These are phyloP conservation scores for Volucella zonaria DNA, from an alignment of 2,888 invertebrate genomes.

Conservation along the genomic window DNA sequence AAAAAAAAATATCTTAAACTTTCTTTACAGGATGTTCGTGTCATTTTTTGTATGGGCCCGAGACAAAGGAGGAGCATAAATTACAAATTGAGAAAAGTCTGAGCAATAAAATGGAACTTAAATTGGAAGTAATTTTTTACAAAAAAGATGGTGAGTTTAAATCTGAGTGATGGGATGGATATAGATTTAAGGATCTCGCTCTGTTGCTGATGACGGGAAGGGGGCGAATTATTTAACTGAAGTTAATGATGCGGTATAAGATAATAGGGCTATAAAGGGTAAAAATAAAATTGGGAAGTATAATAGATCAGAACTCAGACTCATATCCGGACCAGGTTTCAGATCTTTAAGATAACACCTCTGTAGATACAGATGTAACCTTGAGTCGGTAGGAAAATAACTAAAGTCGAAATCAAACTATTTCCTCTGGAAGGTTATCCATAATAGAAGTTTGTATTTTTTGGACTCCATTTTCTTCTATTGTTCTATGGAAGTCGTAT, in stretches of 20 bases:
- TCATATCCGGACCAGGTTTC: neutral
- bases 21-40: conserved; percentile 89
- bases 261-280: neutral
- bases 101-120: conserved; percentile 94
- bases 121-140: conserved; percentile 96
- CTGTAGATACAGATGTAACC: too few species aligned
- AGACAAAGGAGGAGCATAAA: conserved; percentile 94
- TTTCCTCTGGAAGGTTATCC: too few species aligned
- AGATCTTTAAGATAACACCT: conserved; percentile 20
- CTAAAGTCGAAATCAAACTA: too few species aligned
- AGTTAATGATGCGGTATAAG: conserved; percentile 28
- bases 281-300: neutral
- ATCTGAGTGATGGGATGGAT: neutral
- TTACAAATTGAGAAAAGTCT: conserved; percentile 94
- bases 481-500: too few species aligned
- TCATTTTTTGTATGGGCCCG: conserved; percentile 95
- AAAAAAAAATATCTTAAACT: neutral
- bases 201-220: neutral
- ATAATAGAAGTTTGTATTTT: too few species aligned
- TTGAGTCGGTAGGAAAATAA: too few species aligned
- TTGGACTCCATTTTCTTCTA: too few species aligned
- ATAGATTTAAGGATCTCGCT: too few species aligned
- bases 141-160: conserved; percentile 92
- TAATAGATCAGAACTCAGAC: neutral
- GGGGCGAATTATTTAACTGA: conserved; percentile 11